These are phyloP conservation scores for Xyrichtys novacula DNA, from an alignment of 2,797 vertebrate species.

Conservation along the genomic window DNA sequence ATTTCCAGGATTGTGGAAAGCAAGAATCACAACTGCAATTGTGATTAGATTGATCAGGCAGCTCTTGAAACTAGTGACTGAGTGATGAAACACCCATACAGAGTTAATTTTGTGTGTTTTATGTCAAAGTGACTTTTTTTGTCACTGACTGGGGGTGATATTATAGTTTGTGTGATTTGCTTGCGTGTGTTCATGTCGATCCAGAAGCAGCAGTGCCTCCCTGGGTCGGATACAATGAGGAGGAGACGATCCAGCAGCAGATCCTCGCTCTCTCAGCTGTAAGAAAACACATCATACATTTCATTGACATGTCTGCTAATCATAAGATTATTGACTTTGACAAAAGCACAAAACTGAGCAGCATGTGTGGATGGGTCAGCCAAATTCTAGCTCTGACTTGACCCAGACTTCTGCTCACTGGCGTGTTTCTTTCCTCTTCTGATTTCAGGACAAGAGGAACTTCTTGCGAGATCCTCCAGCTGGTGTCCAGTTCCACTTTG, in stretches of 20 bases:
- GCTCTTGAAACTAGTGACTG: neutral
- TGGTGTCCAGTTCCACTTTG: conserved; percentile 96
- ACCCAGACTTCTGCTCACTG: too few relatives aligned
- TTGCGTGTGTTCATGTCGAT: neutral
- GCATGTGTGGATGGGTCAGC: too few relatives aligned
- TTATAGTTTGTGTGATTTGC: neutral
- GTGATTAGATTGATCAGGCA: too few relatives aligned
- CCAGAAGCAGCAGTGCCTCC: conserved; percentile 93
- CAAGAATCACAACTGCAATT: too few relatives aligned
- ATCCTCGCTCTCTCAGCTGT: conserved; percentile 96
- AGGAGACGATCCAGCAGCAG: conserved; percentile 97
- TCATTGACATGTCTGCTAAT: neutral
- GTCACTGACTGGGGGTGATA: too few relatives aligned
- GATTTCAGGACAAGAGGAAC: conserved; percentile 92
- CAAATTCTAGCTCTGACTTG: too few relatives aligned
- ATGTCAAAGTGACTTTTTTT: neutral
- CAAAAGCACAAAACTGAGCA: too few relatives aligned
- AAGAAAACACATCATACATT: conserved; percentile 62
- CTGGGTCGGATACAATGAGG: conserved; percentile 96
- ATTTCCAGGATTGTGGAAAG: too few relatives aligned
- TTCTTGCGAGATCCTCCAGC: conserved; percentile 96
- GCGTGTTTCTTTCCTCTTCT: neutral
- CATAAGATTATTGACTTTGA: neutral
- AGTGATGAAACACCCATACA: neutral
- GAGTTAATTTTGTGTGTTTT: neutral